Conservation (phyloP, 2,113 vertebrate genomes). For the Polyodon spathula region DNA sequence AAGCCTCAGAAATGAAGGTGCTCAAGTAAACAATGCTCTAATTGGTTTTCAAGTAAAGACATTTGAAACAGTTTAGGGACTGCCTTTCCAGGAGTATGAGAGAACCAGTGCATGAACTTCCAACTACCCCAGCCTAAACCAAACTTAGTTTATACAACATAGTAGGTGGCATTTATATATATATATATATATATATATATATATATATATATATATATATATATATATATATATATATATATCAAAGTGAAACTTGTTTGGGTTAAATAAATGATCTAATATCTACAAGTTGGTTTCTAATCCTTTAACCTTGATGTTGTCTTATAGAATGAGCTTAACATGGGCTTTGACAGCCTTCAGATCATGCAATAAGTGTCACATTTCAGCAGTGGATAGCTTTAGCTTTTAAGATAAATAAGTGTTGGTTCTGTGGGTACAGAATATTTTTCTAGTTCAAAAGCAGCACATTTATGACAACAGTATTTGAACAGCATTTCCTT, state of each 20-base stretch:
- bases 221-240: no score
- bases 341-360: background rate
- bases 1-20: constrained; percentile 35
- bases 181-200: no score
- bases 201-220: no score
- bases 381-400: no score
- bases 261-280: background rate
- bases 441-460: no score
- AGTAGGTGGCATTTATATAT: background rate
- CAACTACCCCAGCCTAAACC: background rate
- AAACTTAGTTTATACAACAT: background rate
- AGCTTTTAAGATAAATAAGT: no score
- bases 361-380: background rate
- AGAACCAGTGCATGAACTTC: background rate
- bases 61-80: constrained; percentile 27
- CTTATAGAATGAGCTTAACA: constrained; percentile 28
- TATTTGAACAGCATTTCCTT: no score
- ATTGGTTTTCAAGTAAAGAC: constrained; percentile 31
- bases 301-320: constrained; percentile 27
- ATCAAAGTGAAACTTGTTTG: constrained; percentile 1
- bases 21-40: constrained; percentile 33
- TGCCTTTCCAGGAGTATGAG: constrained; percentile 18
- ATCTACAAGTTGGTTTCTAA: constrained; percentile 24
- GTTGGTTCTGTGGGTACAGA: background rate
- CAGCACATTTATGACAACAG: no score